Evolutionary conservation across 2,888 invertebrate genomes (phyloP), one percentile per base, ranked within the genome.

Genomic region (Parascotia fuliginaria): DNA sequence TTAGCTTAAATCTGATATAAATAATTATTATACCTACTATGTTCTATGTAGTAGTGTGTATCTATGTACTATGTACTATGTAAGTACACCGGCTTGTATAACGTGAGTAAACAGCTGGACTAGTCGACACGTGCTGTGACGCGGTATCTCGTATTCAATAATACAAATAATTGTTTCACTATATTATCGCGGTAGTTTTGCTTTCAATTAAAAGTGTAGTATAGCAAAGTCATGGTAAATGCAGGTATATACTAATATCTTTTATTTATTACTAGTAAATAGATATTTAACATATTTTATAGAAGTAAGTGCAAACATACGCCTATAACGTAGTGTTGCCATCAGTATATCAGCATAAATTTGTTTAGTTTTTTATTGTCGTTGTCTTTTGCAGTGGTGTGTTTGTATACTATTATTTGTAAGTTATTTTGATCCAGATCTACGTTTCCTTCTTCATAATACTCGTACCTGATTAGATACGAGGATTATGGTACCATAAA

Each of bases 111-210:
- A 51, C 51, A 65, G 16, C 28, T 55, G 29, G 42, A 50, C 37
- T 37, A 15, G 11, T 32, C 24, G 36, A 55, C 69, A 68, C 55
- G 65, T 68, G 66, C 29, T 42, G 9, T 59, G 58, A 56, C 51
- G 44, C 51, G 39, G 13, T 43, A 42, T 12, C 32, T 48, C 33
- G 31, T 41, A 19, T 38, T 59, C 28, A 45, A 46, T 40, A 45
- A 22, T 12, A 19, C 33, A 39, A 43, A 34, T n/a, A n/a, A n/a
- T 39, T 6, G 9, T 40, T 39, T 40, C 13, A 40, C 12, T 24
- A 3, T 9, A 11, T 28, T 34, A 28, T 28, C 16, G 5, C 9
- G 12, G 16, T 7, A 32, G 27, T 24, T 45, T 45, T 29, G 31
- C 37, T 44, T 44, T 37, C 43, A 9, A n/a, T 12, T 5, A 36